Evolutionary conservation across 2,888 invertebrate genomes (phyloP).

Genomic region (Lypha dubia): DNA sequence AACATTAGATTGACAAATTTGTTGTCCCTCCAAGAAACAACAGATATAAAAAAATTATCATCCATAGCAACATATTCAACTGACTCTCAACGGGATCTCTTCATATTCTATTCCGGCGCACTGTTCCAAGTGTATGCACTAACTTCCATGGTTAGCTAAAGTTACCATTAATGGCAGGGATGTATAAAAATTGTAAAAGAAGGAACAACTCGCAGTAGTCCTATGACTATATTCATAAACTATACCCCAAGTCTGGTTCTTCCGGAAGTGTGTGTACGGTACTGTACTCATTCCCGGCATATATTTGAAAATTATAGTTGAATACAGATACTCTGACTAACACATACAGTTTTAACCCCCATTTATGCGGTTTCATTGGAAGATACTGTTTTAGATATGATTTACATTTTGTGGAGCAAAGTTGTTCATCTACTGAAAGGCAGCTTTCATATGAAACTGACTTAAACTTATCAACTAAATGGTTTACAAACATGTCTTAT

Average conservation of each 20-base stretch:
- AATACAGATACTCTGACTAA: too few species aligned
- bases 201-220: background rate
- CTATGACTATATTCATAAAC: slow-evolving; percentile 14
- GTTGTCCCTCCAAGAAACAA: slow-evolving; percentile 30
- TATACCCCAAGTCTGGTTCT: slow-evolving; percentile 4
- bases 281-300: slow-evolving; percentile 7
- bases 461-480: slow-evolving; percentile 32
- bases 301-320: slow-evolving; percentile 15
- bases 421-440: slow-evolving; percentile 45
- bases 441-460: slow-evolving; percentile 28
- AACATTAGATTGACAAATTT: slow-evolving; percentile 45
- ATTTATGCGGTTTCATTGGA: too few species aligned
- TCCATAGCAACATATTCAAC: slow-evolving; percentile 28
- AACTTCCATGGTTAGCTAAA: slow-evolving; percentile 1
- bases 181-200: slow-evolving; percentile 34
- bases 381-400: slow-evolving; percentile 23
- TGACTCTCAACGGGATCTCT: slow-evolving; percentile 7
- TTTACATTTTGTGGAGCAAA: slow-evolving; percentile 52
- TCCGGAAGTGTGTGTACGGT: background rate
- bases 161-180: background rate
- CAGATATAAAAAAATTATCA: slow-evolving; percentile 29
- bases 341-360: too few species aligned
- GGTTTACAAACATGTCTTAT: slow-evolving; percentile 14
- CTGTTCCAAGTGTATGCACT: slow-evolving; percentile 28
- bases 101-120: background rate